Percentiles rank a stretch among this genome's conserved stretches.
Evolutionary conservation across 2,888 invertebrate species (phyloP).

Genomic region (Eilema depressum): DNA sequence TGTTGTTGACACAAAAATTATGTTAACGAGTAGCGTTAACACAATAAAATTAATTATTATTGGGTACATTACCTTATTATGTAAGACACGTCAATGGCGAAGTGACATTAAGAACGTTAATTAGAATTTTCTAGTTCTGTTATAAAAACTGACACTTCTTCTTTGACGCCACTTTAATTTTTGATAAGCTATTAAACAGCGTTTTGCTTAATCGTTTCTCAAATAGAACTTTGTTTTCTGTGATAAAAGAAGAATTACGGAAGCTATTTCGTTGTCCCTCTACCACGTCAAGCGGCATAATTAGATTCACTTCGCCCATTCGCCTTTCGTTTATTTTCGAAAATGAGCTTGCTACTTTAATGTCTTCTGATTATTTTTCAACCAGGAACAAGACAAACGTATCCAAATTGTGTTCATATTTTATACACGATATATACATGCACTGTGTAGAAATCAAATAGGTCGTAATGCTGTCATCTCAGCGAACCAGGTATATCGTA

Average conservation of each 20-base stretch:
- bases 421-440: not conserved
- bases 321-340: conserved; percentile 75
- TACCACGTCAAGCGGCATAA: conserved; percentile 75
- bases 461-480: conserved; percentile 2
- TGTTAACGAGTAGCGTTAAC: too few species aligned
- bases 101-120: too few species aligned
- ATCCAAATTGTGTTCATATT: not conserved
- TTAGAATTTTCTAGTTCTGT: too few species aligned
- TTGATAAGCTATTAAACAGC: conserved; percentile 13
- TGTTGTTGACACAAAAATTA: too few species aligned
- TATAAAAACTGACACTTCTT: not conserved
- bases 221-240: conserved; percentile 61
- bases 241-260: conserved; percentile 68
- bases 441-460: not conserved
- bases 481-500: conserved; percentile 40
- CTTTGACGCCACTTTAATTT: conserved; percentile 4
- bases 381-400: conserved; percentile 26
- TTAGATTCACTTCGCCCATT: conserved; percentile 76
- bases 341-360: conserved; percentile 71
- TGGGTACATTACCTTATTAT: too few species aligned
- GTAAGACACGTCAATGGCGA: too few species aligned
- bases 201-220: conserved; percentile 25
- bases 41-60: too few species aligned
- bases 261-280: conserved; percentile 77
- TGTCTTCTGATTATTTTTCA: conserved; percentile 55